phyloP scores from a whole-genome alignment of 2,113 vertebrate species.

The Cyprinodon variegatus region DNA sequence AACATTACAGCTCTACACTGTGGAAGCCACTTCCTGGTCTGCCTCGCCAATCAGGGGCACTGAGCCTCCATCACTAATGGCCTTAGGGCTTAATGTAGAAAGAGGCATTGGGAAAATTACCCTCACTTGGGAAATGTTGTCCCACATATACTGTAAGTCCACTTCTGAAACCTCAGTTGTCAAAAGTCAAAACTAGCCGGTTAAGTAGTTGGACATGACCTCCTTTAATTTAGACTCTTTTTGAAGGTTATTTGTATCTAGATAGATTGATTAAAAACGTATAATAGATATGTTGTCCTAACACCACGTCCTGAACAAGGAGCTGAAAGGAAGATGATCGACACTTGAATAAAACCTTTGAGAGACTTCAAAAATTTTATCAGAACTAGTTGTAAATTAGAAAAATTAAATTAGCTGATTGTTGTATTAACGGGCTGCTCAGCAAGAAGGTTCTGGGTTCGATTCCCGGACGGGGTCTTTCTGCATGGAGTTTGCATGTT shows the following conservation, averaged over 20 bases:
- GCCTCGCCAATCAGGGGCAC: slow-evolving; percentile 63
- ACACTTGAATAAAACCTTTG: neutral
- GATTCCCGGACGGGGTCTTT: too few relatives aligned
- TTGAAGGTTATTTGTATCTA: neutral
- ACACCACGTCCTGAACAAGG: neutral
- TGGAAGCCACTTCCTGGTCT: slow-evolving; percentile 71
- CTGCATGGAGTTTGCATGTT: too few relatives aligned
- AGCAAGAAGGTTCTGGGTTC: too few relatives aligned
- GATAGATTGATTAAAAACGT: too few relatives aligned
- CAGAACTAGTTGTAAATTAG: neutral
- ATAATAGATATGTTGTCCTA: too few relatives aligned
- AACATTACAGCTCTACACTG: slow-evolving; percentile 50
- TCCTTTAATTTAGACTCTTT: neutral
- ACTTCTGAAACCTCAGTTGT: slow-evolving; percentile 44
- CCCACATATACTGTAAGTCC: slow-evolving; percentile 5
- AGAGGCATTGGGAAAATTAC: slow-evolving; percentile 62
- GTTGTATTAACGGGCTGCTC: too few relatives aligned
- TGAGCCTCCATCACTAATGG: slow-evolving; percentile 39
- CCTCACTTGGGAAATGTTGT: slow-evolving; percentile 24
- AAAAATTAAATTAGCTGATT: neutral
- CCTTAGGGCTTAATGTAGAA: slow-evolving; percentile 38
- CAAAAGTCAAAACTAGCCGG: slow-evolving; percentile 30
- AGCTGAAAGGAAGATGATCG: too few relatives aligned
- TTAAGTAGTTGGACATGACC: slow-evolving; percentile 15
- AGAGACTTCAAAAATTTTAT: neutral